A percentile compares a stretch with the other conserved stretches of the same genome.
Conservation (phyloP, 2,888 invertebrate species). For the Trichopoda pennipes region DNA sequence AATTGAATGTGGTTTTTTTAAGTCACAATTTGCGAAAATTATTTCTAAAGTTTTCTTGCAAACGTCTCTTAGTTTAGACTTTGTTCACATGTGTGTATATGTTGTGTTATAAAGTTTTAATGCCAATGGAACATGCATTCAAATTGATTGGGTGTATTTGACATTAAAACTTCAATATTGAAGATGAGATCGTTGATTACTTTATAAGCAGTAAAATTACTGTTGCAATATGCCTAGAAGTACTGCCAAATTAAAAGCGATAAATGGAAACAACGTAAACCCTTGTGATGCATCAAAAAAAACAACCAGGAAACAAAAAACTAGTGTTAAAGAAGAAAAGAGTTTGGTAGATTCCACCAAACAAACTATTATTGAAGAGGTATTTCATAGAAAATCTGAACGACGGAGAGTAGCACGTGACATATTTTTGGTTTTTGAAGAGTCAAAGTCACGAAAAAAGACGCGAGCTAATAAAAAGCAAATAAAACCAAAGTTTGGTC, state of each 20-base stretch:
- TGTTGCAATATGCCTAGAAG: conserved; percentile 61
- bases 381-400: conserved; percentile 78
- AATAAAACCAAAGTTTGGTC: conserved; percentile 72
- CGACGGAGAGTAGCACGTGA: conserved; percentile 80
- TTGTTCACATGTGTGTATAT: neutral
- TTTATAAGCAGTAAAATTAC: conserved; percentile 55
- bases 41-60: neutral
- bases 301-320: conserved; percentile 29
- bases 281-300: conserved; percentile 69
- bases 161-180: neutral
- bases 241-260: conserved; percentile 59
- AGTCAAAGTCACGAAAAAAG: conserved; percentile 73
- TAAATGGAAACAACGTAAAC: conserved; percentile 50
- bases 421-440: conserved; percentile 80
- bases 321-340: conserved; percentile 55
- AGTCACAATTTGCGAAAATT: conserved; percentile 61
- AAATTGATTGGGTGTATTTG: neutral
- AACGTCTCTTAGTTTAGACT: neutral
- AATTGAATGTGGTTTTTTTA: conserved; percentile 71
- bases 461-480: conserved; percentile 74
- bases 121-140: neutral
- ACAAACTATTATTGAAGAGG: conserved; percentile 68
- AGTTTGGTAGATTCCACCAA: conserved; percentile 65
- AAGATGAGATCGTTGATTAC: conserved; percentile 47
- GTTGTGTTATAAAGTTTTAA: too few relatives aligned